These are phyloP conservation scores for Chlorodrepanis virens DNA, from an alignment of 2,113 vertebrate species.

Conservation along the genomic window DNA sequence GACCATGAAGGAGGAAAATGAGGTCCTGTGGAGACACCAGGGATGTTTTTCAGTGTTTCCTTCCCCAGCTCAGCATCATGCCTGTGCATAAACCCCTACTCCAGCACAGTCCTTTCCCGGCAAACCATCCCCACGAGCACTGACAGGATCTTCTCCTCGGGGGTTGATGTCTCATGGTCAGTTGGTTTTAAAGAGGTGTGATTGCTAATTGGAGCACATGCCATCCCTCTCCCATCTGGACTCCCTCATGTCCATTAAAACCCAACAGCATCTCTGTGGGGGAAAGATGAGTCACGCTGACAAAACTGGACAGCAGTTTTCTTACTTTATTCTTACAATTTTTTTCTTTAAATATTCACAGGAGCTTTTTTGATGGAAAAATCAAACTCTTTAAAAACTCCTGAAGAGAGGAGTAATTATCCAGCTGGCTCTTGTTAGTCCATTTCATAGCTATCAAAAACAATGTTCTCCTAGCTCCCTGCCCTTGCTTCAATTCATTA, in stretches of 20 bases:
- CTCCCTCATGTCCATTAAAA: not conserved
- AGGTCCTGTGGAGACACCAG: not conserved
- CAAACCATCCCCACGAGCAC: not conserved
- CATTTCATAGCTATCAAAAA: not conserved
- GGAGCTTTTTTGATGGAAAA: slow-evolving; percentile 3
- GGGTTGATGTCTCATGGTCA: not conserved
- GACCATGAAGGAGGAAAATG: not conserved
- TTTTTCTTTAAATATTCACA: not conserved
- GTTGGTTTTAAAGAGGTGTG: not conserved
- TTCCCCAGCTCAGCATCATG: not conserved
- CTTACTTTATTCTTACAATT: not conserved
- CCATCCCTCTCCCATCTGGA: not conserved
- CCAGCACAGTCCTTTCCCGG: not conserved
- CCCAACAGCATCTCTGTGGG: accelerated
- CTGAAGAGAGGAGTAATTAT: not conserved
- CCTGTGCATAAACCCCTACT: not conserved
- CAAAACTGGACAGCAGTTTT: not conserved
- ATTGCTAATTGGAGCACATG: not conserved
- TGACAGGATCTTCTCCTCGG: not conserved
- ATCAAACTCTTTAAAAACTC: not conserved
- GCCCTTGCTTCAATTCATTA: not conserved
- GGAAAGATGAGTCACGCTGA: not conserved
- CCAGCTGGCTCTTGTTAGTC: not conserved
- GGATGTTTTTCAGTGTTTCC: not conserved
- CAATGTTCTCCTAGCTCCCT: not conserved